Evolutionary conservation across 2,888 invertebrate species (phyloP).

Genomic region (Craniophora ligustri): DNA sequence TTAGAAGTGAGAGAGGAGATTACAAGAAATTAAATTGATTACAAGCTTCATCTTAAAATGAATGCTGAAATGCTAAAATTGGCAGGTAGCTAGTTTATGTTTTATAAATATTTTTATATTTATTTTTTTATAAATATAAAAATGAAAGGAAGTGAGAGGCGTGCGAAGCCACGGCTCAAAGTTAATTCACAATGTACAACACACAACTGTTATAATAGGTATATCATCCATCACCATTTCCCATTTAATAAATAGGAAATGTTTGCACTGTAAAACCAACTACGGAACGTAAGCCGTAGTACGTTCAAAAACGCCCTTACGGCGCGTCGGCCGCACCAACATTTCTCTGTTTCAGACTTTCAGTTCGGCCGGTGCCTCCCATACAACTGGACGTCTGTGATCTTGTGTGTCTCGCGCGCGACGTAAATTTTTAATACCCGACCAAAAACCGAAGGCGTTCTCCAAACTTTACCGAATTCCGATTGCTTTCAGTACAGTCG

Average conservation of each 20-base stretch:
- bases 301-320: conserved; percentile 44
- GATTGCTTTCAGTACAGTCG: conserved; percentile 52
- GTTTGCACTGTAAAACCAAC: conserved; percentile 43
- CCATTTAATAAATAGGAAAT: conserved; percentile 39
- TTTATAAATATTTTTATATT: too few species aligned
- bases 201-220: too few species aligned
- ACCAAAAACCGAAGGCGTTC: conserved; percentile 64
- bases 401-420: conserved; percentile 34
- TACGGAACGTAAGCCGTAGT: conserved; percentile 16
- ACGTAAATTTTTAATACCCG: conserved; percentile 82
- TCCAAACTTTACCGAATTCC: conserved; percentile 59
- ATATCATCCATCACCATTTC: conserved; percentile 35
- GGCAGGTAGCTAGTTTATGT: too few species aligned
- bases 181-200: too few species aligned
- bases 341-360: conserved; percentile 39
- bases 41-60: too few species aligned
- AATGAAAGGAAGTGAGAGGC: too few species aligned
- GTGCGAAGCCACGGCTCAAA: too few species aligned
- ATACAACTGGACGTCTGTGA: conserved; percentile 48
- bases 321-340: conserved; percentile 37
- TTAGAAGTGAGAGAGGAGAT: too few species aligned
- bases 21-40: too few species aligned
- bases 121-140: too few species aligned
- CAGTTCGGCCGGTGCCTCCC: conserved; percentile 59
- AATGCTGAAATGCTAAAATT: too few species aligned